These are phyloP conservation scores for Pterostichus niger DNA, from an alignment of 2,888 invertebrate species.

Conservation along the genomic window DNA sequence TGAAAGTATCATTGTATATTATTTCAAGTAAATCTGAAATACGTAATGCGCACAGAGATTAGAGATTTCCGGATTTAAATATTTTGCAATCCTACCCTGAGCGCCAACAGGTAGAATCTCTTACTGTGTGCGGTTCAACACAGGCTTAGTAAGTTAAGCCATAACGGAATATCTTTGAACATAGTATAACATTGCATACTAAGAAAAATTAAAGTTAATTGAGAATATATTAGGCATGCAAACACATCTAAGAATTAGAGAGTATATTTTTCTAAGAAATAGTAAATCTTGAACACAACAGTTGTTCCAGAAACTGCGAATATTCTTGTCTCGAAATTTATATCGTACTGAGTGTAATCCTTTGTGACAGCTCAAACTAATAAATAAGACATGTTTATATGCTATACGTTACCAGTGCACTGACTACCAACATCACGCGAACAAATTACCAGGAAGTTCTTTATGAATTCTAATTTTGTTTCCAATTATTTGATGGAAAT, in stretches of 20 bases:
- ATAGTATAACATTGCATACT: background rate
- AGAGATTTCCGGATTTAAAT: too few relatives aligned
- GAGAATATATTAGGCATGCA: background rate
- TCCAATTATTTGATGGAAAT: background rate
- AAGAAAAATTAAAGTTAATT: background rate
- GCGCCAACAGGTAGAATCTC: too few relatives aligned
- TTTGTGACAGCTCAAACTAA: background rate
- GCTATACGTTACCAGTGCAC: background rate
- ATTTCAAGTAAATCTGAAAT: too few relatives aligned
- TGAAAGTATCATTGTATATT: too few relatives aligned
- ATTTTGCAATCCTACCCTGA: too few relatives aligned
- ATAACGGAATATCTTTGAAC: too few relatives aligned
- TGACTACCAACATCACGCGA: background rate
- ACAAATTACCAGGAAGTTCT: background rate
- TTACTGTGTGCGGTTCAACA: too few relatives aligned
- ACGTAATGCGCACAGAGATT: too few relatives aligned
- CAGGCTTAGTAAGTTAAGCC: too few relatives aligned
- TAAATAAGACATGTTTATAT: constrained; percentile 9
- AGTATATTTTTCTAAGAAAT: background rate
- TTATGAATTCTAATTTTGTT: background rate
- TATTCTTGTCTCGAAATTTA: constrained; percentile 13
- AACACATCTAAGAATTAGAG: background rate
- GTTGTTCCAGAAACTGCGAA: constrained; percentile 14
- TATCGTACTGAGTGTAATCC: constrained; percentile 3
- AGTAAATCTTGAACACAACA: background rate